Evolutionary conservation across 2,797 vertebrate species (phyloP), one percentile per base, ranked within the genome.

Genomic region (Cichlasoma orientale): DNA sequence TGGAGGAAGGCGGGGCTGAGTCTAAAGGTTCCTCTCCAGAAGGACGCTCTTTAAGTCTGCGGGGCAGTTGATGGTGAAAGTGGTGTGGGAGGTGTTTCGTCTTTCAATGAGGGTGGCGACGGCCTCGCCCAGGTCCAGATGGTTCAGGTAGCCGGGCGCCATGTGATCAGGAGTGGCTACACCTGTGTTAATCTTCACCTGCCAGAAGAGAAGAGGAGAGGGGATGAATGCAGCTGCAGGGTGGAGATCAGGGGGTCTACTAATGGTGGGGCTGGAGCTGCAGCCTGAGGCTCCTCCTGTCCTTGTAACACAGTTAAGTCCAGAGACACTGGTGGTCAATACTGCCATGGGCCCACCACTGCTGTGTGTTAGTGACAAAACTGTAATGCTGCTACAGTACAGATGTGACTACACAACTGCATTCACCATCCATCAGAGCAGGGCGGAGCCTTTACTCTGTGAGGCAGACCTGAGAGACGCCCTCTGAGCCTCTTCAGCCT

Each of bases 141-240:
- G 95, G 86, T 92, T 95, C 79, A 96, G 88, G 77, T 90, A 96
- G 3, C 95, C 94, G 0, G 95, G 95, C 1, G 83, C 91, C 89
- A 96, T 85, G 58, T 89, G 93, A 18, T 94, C 96, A 0, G 94
- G 93, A 6, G 93, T 76, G 1, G 89, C 94, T 8, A 97, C 96
- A 1, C 96, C 96, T 7, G 96, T 89, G 84, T 97, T 87, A 33
- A 97, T 95, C 90, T 95, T 97, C 83, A 97, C 92, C 96, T 97
- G 88, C 25, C 57, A 31, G 50, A 18, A 47, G 14, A 18, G 41
- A 50, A 16, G 16, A 18, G 3, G 18, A 27, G 19, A 54, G 14
- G 10, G 29, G 13, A 11, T 19, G 7, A 23, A 55, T 9, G 12
- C 19, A 8, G 41, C 36, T 63, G 58, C 0, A 61, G 13, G 58